These are phyloP conservation scores for Empis livida DNA, from an alignment of 2,888 invertebrate species.

Conservation along the genomic window DNA sequence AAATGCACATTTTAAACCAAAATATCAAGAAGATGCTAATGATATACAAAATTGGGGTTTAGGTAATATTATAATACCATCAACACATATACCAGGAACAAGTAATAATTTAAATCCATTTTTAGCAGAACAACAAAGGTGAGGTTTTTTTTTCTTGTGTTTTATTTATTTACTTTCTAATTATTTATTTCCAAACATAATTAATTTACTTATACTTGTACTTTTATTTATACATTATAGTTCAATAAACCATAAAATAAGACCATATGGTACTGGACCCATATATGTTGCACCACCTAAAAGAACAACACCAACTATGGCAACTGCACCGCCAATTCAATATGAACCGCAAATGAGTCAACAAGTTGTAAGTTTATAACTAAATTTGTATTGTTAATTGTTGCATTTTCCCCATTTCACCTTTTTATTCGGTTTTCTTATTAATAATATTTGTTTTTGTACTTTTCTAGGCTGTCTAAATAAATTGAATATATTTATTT, in stretches of 20 bases:
- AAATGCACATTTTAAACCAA: constrained; percentile 37
- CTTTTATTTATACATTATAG: neutral
- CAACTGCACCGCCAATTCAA: constrained; percentile 26
- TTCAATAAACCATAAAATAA: constrained; percentile 1
- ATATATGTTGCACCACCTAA: constrained; percentile 3
- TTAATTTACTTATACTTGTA: too few relatives aligned
- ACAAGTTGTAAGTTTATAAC: constrained; percentile 12
- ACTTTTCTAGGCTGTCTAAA: too few relatives aligned
- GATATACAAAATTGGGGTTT: constrained; percentile 52
- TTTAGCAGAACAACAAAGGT: constrained; percentile 30
- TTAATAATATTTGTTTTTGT: too few relatives aligned
- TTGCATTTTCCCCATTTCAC: neutral
- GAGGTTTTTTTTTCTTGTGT: too few relatives aligned
- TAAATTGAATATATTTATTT: too few relatives aligned
- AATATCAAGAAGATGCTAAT: constrained; percentile 40
- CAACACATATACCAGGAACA: constrained; percentile 14
- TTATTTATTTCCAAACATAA: constrained; percentile 1
- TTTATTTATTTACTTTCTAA: too few relatives aligned
- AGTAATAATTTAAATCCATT: constrained; percentile 34
- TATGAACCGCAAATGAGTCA: constrained; percentile 27
- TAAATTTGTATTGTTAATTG: neutral
- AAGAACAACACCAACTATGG: neutral
- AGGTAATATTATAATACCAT: neutral
- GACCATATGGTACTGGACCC: constrained; percentile 1
- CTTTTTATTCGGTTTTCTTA: too few relatives aligned